Percentiles rank a stretch among this genome's conserved stretches.
phyloP scores from a whole-genome alignment of 1,140 invertebrate species.

The Aphis craccivora region DNA sequence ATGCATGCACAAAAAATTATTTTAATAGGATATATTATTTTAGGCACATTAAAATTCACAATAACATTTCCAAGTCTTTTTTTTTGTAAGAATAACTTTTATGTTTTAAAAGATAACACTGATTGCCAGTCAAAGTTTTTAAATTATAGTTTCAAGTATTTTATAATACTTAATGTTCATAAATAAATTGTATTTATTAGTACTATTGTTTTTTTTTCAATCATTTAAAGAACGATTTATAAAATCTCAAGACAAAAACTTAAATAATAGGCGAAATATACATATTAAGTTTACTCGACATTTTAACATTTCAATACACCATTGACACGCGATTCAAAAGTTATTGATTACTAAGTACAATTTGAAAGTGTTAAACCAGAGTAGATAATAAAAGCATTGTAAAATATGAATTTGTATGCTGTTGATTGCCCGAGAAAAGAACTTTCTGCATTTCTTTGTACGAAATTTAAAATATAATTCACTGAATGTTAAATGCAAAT shows the following conservation, averaged over 20 bases:
- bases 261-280: not conserved
- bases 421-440: not conserved
- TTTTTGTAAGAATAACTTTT: not conserved
- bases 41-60: not conserved
- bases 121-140: not conserved
- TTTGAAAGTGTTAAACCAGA: too few relatives aligned
- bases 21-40: not conserved
- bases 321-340: not conserved
- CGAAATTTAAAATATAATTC: not conserved
- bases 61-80: not conserved
- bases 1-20: not conserved
- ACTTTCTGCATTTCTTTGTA: not conserved
- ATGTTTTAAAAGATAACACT: not conserved
- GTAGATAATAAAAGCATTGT: not conserved
- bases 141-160: not conserved
- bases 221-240: not conserved
- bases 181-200: not conserved
- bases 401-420: not conserved
- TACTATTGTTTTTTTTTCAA: too few relatives aligned
- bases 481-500: not conserved
- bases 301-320: not conserved
- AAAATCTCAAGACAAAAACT: not conserved
- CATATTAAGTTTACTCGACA: not conserved
- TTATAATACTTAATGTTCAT: not conserved
- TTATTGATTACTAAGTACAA: not conserved